Percentiles rank a stretch among this genome's conserved stretches.
Evolutionary conservation across 1,140 invertebrate genomes (phyloP).

Genomic region (Bombus confusus): DNA sequence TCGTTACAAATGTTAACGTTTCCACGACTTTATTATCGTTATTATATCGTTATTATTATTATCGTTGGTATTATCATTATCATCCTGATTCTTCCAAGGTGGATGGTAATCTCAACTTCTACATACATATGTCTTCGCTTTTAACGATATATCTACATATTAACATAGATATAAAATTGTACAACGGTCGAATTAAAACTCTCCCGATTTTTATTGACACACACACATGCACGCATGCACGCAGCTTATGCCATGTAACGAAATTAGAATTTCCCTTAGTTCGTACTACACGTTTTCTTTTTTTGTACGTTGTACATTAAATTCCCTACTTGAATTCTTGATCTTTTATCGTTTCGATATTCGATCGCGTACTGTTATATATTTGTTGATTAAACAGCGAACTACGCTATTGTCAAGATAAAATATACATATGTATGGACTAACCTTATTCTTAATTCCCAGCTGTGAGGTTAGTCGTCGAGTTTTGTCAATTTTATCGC

Average conservation of each 20-base stretch:
- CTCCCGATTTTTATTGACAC: not conserved
- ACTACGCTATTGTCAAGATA: not conserved
- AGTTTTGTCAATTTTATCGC: not conserved
- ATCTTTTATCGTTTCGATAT: not conserved
- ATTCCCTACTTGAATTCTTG: not conserved
- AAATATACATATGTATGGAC: not conserved
- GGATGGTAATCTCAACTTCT: not conserved
- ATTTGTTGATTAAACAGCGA: not conserved
- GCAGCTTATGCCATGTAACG: not conserved
- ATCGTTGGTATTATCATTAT: not conserved
- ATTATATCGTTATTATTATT: not conserved
- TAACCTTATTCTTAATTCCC: conserved; percentile 18
- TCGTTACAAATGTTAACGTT: not conserved
- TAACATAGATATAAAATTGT: not conserved
- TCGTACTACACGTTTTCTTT: not conserved
- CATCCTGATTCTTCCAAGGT: not conserved
- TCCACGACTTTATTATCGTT: not conserved
- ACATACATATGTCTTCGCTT: not conserved
- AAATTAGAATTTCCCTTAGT: not conserved
- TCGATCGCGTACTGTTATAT: not conserved
- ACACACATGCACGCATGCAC: no score
- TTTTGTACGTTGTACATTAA: not conserved
- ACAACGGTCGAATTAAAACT: not conserved
- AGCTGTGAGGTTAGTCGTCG: not conserved
- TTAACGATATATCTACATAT: no score